Evolutionary conservation across 2,113 vertebrate species (phyloP).

Genomic region (Pollimyrus isidori): DNA sequence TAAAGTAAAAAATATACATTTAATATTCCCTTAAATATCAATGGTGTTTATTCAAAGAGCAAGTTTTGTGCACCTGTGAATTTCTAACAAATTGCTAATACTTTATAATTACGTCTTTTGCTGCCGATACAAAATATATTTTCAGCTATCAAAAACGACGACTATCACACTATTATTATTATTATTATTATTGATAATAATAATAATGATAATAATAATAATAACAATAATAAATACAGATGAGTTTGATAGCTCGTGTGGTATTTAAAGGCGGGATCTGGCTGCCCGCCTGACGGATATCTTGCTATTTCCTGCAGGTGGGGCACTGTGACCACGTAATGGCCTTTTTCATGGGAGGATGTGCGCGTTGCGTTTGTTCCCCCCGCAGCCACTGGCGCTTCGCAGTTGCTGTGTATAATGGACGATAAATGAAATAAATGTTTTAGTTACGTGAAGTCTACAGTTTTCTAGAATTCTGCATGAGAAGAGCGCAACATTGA

Average conservation of each 20-base stretch:
- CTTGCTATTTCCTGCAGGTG: slow-evolving; percentile 38
- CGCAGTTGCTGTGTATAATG: slow-evolving; percentile 18
- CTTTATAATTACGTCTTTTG: background rate
- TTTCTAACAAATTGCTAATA: background rate
- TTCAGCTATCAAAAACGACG: background rate
- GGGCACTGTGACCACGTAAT: slow-evolving; percentile 42
- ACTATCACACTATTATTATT: background rate
- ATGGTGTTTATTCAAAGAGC: background rate
- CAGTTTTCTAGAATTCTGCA: background rate
- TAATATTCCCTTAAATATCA: background rate
- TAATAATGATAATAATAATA: background rate
- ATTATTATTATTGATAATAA: background rate
- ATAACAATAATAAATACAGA: background rate
- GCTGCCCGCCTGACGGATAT: background rate
- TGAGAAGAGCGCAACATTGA: background rate
- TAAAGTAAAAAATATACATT: background rate
- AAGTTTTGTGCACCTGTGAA: background rate
- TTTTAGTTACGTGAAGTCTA: background rate
- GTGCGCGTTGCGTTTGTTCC: slow-evolving; percentile 1
- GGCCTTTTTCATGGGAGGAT: slow-evolving; percentile 20
- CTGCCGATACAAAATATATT: background rate
- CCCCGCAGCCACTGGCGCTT: slow-evolving; percentile 17
- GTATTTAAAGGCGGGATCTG: background rate
- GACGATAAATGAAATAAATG: slow-evolving; percentile 12
- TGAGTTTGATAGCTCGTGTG: background rate